phyloP scores from a whole-genome alignment of 2,797 vertebrate species.

The Enteromius treurensis region DNA sequence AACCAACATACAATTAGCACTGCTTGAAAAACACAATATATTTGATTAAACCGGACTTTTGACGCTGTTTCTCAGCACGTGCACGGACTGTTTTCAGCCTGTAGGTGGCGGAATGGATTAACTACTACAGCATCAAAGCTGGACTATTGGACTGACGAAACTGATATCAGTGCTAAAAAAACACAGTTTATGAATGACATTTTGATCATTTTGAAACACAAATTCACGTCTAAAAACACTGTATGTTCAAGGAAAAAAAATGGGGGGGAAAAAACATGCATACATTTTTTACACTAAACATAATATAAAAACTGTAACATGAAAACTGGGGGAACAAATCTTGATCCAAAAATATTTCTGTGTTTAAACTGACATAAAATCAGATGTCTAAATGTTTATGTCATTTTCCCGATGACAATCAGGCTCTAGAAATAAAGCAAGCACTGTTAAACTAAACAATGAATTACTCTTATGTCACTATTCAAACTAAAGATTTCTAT shows the following conservation, averaged over 20 bases:
- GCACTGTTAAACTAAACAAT: neutral
- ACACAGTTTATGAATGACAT: neutral
- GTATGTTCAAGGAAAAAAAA: neutral
- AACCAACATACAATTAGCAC: neutral
- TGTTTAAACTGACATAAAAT: neutral
- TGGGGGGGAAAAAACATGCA: neutral
- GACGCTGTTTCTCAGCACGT: neutral
- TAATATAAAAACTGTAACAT: neutral
- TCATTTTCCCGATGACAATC: neutral
- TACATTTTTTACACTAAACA: neutral
- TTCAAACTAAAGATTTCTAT: too few species aligned
- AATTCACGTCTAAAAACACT: neutral
- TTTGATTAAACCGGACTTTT: neutral
- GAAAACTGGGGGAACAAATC: neutral
- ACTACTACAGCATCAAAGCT: constrained; percentile 7
- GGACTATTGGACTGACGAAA: neutral
- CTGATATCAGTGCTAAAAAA: neutral
- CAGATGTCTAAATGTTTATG: neutral
- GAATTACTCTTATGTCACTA: too few species aligned
- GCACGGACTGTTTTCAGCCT: constrained; percentile 51
- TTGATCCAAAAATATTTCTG: neutral
- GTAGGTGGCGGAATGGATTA: constrained; percentile 67
- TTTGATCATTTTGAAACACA: neutral
- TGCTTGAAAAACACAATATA: neutral
- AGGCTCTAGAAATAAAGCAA: neutral